A percentile compares a stretch with the other conserved stretches of the same genome.
phyloP scores from a whole-genome alignment of 2,888 invertebrate genomes.

The Deladenus siricidicola region DNA sequence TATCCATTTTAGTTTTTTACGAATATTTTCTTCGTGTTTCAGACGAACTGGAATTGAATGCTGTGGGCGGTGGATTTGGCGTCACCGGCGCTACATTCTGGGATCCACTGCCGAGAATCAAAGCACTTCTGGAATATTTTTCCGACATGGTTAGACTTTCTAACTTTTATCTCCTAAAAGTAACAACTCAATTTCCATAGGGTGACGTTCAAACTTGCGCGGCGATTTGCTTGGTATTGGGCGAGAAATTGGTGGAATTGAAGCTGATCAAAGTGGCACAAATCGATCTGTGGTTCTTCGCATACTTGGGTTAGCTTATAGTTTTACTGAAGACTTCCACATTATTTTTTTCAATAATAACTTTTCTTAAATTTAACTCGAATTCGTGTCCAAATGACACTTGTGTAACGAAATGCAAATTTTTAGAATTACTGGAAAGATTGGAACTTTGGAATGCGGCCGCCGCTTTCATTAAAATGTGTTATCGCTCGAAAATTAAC shows the following conservation, averaged over 20 bases:
- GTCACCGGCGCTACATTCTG: not conserved
- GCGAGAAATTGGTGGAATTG: slow-evolving; percentile 16
- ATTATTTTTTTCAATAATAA: too few relatives aligned
- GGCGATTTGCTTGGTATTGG: slow-evolving; percentile 22
- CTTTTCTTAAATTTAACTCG: too few relatives aligned
- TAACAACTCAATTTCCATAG: slow-evolving; percentile 13
- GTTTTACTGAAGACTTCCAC: too few relatives aligned
- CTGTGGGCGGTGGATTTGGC: too few relatives aligned
- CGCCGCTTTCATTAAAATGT: slow-evolving; percentile 13
- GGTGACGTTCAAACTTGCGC: slow-evolving; percentile 27
- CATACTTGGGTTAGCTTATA: slow-evolving; percentile 15
- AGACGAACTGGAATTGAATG: slow-evolving; percentile 5
- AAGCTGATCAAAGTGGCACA: slow-evolving; percentile 17
- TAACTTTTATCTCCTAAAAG: not conserved
- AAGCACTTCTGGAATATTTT: slow-evolving; percentile 20
- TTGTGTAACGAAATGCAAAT: too few relatives aligned
- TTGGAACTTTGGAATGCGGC: slow-evolving; percentile 17
- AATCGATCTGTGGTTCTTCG: slow-evolving; percentile 19
- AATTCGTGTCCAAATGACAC: slow-evolving; percentile 1
- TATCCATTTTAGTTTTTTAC: too few relatives aligned
- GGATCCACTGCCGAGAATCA: slow-evolving; percentile 19
- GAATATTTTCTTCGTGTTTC: too few relatives aligned
- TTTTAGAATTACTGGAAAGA: slow-evolving; percentile 21
- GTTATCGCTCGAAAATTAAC: slow-evolving; percentile 15
- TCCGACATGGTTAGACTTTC: slow-evolving; percentile 15